Base-by-base conservation (phyloP, 2,797 vertebrate genomes). In the Sus cebifrons region DNA sequence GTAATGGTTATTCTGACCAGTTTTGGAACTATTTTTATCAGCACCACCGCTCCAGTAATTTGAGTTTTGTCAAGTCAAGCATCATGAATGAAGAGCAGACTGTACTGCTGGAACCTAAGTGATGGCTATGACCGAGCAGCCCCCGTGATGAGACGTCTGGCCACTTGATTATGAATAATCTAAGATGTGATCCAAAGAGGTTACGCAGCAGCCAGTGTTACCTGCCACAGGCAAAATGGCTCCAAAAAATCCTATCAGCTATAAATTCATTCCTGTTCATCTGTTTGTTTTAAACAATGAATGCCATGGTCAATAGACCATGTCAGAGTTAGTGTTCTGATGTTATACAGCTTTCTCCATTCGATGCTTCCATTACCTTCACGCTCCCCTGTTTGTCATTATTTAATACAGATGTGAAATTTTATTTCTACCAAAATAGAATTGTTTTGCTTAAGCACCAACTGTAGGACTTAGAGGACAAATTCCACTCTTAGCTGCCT, bases 401-500 rank as follows among this genome's bases (percentile, higher is more conserved):
- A 96, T 68, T 94, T 91, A 91, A 89, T 25, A 90, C 8, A 94
- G 60, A 86, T 16, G 27, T 89, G n/a, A 96, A 96, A 94, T 86
- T 94, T 95, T 29, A 91, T 90, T 95, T 87, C 70, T 87, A 91
- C 40, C 23, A 84, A 96, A 89, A 87, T 5, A 87, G 87, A 83
- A 89, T 79, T 71, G 44, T 60, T 87, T 85, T 90, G 77, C 27
- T 84, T 71, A 77, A n/a, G 54, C 49, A 83, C 52, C 56, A 81
- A 84, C 49, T 71, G 29, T 44, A 91, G 36, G 56, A 56, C 65
- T 92, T n/a, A 79, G 84, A 96, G 44, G 64, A 77, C 84, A 96
- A 95, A 86, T 83, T 32, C 67, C 64, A 90, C 86, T 17, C 94
- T 94, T 32, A 91, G 83, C 20, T 92, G 32, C 77, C 32, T 91